Percentiles rank a stretch among this genome's conserved stretches.
Evolutionary conservation across 1,140 invertebrate species (phyloP).

Genomic region (Galleria mellonella): DNA sequence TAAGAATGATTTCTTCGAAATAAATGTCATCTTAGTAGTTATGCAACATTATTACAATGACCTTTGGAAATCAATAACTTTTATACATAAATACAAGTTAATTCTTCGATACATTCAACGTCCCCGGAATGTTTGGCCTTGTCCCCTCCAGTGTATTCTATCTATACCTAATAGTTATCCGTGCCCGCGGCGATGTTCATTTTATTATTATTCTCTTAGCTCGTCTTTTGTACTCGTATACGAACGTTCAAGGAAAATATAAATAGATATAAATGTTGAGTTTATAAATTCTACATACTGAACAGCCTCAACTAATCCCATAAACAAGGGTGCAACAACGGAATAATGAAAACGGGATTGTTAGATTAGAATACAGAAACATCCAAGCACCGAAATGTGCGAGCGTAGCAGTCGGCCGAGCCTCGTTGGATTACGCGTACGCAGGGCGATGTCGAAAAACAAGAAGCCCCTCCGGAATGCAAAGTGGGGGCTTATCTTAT

Average conservation of each 20-base stretch:
- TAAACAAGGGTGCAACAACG: conserved; percentile 5
- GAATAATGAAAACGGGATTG: conserved; percentile 13
- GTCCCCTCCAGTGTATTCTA: conserved; percentile 5
- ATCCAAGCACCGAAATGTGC: conserved; percentile 7
- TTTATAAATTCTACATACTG: too few species aligned
- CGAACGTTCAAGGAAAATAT: too few species aligned
- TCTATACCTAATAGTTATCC: conserved; percentile 9
- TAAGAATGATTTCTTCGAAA: background rate
- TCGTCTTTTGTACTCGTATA: background rate
- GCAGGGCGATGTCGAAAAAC: conserved; percentile 50
- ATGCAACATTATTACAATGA: conserved; percentile 3
- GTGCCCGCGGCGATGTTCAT: conserved; percentile 1
- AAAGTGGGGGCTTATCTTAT: conserved; percentile 72
- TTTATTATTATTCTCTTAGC: conserved; percentile 6
- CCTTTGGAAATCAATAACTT: conserved; percentile 1
- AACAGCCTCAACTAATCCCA: conserved; percentile 5
- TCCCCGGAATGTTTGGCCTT: conserved; percentile 7
- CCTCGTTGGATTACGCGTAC: conserved; percentile 45
- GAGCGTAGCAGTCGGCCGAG: conserved; percentile 23
- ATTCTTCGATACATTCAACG: conserved; percentile 2
- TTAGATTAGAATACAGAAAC: conserved; percentile 14
- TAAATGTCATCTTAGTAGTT: background rate
- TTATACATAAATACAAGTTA: background rate
- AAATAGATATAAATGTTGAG: too few species aligned
- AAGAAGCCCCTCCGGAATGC: conserved; percentile 60